Base-by-base conservation (phyloP, 2,888 invertebrate species). In the Horisme vitalbata region DNA sequence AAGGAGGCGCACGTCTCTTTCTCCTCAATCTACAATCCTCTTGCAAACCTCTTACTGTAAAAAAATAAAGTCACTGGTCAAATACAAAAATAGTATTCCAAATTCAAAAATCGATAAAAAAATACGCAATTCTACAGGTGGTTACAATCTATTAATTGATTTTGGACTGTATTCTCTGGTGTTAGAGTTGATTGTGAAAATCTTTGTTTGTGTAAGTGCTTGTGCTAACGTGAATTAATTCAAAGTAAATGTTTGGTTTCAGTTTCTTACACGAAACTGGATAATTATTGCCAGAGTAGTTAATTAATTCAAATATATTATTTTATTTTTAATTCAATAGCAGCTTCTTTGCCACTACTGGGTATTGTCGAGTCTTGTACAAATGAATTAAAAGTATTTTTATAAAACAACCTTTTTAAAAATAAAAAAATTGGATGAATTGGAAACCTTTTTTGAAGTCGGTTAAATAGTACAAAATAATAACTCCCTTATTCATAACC, bases 41-140 rank as follows among this genome's bases (percentile, higher is more conserved):
- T 36, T 23, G 41, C 15, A 9, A 26, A 13, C 32, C 33, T 38
- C 46, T 38, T 23, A 48, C 39, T 31, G 34, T 18, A 6, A 38
- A 41, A 45, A 3, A 33, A 27, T 14, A 51, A 35, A 2, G 21
- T 18, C 1, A 9, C 11, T 23, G 21, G 5, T 14, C 24, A 30
- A 4, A 4, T 9, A 24, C 32, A 27, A 36, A 11, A 41, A 9
- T 11, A 23, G 21, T n/a, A 20, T n/a, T 20, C 7, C 8, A 26
- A 38, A 31, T 39, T 41, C 7, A 38, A 49, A 55, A 41, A 46
- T 46, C 13, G 14, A 45, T 47, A 5, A 4, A 15, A 47, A 47
- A 55, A 23, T 52, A 39, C 37, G 51, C 41, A 64, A 63, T 61
- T 61, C 69, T 63, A 70, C 69, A 70, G 69, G 69, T 70, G 69